Percentiles rank a stretch among this genome's conserved stretches.
Evolutionary conservation across 2,797 vertebrate genomes (phyloP).

Genomic region (Lepidocolaptes lacrymiger): DNA sequence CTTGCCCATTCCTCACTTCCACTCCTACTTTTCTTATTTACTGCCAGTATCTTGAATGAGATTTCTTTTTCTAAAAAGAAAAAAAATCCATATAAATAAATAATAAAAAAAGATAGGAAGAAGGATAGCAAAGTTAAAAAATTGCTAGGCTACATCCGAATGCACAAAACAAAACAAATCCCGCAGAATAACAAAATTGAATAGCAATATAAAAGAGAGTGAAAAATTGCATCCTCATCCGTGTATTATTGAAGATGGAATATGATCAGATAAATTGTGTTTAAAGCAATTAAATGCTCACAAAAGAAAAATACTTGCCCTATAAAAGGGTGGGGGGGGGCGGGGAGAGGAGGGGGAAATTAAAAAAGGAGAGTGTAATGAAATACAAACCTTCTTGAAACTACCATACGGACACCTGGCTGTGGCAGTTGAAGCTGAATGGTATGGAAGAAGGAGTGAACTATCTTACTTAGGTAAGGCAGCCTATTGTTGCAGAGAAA

Average conservation of each 20-base stretch:
- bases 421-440: background rate
- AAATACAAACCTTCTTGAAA: background rate
- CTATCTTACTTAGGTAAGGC: background rate
- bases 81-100: background rate
- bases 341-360: too few species aligned
- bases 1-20: background rate
- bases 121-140: background rate
- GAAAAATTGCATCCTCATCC: conserved; percentile 41
- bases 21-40: conserved; percentile 40
- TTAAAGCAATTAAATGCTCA: conserved; percentile 34
- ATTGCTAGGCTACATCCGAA: background rate
- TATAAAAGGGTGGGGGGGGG: too few species aligned
- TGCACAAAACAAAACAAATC: background rate
- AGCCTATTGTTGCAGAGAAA: background rate
- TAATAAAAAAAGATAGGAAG: background rate
- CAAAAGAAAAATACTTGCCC: conserved; percentile 21
- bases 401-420: background rate
- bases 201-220: conserved; percentile 18
- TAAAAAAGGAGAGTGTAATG: background rate
- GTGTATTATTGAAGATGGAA: conserved; percentile 26
- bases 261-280: background rate
- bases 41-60: conserved; percentile 14
- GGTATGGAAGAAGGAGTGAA: background rate
- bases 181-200: background rate
- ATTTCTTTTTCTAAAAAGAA: conserved; percentile 6